These are phyloP conservation scores for Apogon hyalosoma DNA, from an alignment of 2,797 vertebrate genomes.

Conservation along the genomic window DNA sequence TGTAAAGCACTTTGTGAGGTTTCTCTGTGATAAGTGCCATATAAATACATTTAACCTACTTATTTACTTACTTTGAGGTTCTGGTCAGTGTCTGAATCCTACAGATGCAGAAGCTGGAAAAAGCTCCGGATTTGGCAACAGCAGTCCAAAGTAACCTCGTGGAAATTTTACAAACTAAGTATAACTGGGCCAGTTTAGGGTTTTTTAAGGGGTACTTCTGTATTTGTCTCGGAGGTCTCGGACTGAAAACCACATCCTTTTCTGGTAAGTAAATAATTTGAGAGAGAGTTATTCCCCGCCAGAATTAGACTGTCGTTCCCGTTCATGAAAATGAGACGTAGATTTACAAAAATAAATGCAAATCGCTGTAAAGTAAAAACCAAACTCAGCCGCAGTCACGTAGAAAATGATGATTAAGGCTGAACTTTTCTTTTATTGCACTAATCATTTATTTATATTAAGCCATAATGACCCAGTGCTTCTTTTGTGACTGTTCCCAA, in stretches of 20 bases:
- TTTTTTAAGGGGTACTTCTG: slow-evolving; percentile 24
- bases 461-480: no score
- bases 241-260: slow-evolving; percentile 47
- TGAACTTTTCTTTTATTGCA: no score
- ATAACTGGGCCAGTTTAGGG: background rate
- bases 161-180: background rate
- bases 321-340: slow-evolving; percentile 45
- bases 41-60: no score
- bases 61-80: no score
- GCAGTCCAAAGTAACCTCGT: background rate
- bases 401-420: no score
- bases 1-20: no score
- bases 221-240: slow-evolving; percentile 6
- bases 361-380: slow-evolving; percentile 14
- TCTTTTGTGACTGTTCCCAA: no score
- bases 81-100: no score
- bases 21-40: no score
- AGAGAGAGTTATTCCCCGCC: background rate
- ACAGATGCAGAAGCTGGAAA: no score
- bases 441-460: no score
- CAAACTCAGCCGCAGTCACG: background rate
- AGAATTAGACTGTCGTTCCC: slow-evolving; percentile 39
- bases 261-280: slow-evolving; percentile 27
- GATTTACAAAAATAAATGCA: slow-evolving; percentile 17
- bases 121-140: no score